Percentiles rank a stretch among this genome's conserved stretches.
Conservation (phyloP, 1,140 invertebrate genomes). For the Phortica variegata region DNA sequence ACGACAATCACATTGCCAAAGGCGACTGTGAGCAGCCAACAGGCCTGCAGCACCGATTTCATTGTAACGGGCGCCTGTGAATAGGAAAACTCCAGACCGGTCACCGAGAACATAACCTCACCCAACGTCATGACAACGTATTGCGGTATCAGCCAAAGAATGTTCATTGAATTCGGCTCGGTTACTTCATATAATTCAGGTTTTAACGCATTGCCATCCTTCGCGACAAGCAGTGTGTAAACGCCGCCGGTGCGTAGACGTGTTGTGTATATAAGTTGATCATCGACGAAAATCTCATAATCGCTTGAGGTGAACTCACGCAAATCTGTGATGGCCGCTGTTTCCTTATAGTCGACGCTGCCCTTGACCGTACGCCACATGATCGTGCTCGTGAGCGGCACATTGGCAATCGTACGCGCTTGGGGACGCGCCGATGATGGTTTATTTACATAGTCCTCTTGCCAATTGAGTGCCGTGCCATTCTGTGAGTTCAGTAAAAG, state of each 20-base stretch:
- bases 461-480: slow-evolving; percentile 6
- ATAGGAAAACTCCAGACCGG: slow-evolving; percentile 90
- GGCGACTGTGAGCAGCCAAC: slow-evolving; percentile 87
- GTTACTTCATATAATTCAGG: slow-evolving; percentile 58
- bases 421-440: slow-evolving; percentile 41
- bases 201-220: neutral
- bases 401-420: slow-evolving; percentile 33
- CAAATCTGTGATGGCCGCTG: slow-evolving; percentile 33
- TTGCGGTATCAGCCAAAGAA: slow-evolving; percentile 83
- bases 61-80: slow-evolving; percentile 83
- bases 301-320: slow-evolving; percentile 50
- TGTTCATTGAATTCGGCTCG: slow-evolving; percentile 71
- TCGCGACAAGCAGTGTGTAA: slow-evolving; percentile 61
- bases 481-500: slow-evolving; percentile 55
- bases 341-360: slow-evolving; percentile 14
- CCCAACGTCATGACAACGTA: slow-evolving; percentile 83
- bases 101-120: slow-evolving; percentile 86
- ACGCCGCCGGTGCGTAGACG: slow-evolving; percentile 62
- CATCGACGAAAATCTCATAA: slow-evolving; percentile 58
- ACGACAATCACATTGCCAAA: slow-evolving; percentile 91
- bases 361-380: slow-evolving; percentile 23
- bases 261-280: slow-evolving; percentile 21
- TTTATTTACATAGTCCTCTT: slow-evolving; percentile 38
- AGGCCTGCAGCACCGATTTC: slow-evolving; percentile 88
- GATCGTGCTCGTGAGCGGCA: slow-evolving; percentile 13